Percentiles rank a stretch among this genome's conserved stretches.
Conservation (phyloP, 2,113 vertebrate genomes). For the Azemiops feae region DNA sequence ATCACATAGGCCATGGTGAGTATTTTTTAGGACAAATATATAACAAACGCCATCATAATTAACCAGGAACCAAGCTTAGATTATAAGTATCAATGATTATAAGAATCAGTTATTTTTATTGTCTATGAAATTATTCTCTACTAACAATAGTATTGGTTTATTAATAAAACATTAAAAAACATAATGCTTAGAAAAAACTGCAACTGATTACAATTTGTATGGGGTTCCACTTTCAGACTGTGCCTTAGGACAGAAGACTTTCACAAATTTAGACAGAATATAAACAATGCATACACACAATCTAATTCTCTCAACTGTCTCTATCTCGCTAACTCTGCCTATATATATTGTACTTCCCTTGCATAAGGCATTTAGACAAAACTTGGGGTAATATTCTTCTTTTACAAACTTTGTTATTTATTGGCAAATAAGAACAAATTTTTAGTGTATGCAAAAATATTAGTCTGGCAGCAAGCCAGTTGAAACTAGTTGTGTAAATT, state of each 20-base stretch:
- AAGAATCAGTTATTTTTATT: not conserved
- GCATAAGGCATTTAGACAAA: not conserved
- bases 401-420: not conserved
- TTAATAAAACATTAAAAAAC: not conserved
- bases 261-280: not conserved
- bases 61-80: not conserved
- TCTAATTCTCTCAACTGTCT: not conserved
- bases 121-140: not conserved
- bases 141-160: not conserved
- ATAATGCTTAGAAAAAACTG: not conserved
- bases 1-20: not conserved
- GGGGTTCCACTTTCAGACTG: not conserved
- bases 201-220: not conserved
- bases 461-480: not conserved
- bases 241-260: not conserved
- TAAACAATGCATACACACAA: not conserved
- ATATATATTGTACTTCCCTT: not conserved
- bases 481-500: not conserved
- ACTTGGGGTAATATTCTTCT: not conserved
- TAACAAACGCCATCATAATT: not conserved
- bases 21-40: not conserved
- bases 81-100: not conserved
- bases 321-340: not conserved
- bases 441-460: not conserved
- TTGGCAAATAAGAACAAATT: not conserved